Base-by-base conservation (phyloP, 2,797 vertebrate species). In the Cyprinodon diabolis region DNA sequence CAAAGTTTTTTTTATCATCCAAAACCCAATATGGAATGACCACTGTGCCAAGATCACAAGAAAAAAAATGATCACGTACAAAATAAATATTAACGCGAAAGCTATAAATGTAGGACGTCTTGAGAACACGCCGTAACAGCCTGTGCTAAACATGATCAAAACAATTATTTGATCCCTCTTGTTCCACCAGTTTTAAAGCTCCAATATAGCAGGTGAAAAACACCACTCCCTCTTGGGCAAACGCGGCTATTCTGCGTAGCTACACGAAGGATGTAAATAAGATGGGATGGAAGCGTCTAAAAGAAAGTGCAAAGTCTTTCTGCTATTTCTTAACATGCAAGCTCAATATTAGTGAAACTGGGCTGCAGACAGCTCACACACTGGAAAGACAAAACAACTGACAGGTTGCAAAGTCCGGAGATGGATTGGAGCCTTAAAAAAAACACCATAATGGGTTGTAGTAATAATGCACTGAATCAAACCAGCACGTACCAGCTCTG, bases 1-100 rank as follows among this genome's bases (percentile, higher is more conserved):
- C 80, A 88, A 93, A 91, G 89, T 92, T 93, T 89, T 89, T 52
- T 23, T 52, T 52, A 51, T 83, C 78, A 86, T 79, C 69, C 45
- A 57, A 49, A 71, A 60, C 69, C 76, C 57, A 73, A 69, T 67
- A 7, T 54, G 56, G 70, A 55, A 60, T 11, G 4, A 37, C n/a
- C 49, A 65, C 47, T 25, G 6, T 35, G 68, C 66, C 57, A 68
- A 68, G 68, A 54, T 14, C 1, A 54, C 30, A 68, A n/a, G 37
- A 7, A 6, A 21, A 11, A 60, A 51, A 8, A 54, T 9, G 23
- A 60, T 14, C 60, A 25, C 40, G 12, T 54, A 2, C 14, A 62
- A 9, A 40, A 51, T 3, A 67, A 30, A 67, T 51, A 54, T 10
- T 1, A 19, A 49, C 37, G 76, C 4, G 17, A 0, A 11, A 6